These are phyloP conservation scores for Yponomeuta cagnagella DNA, from an alignment of 2,888 invertebrate species.

Conservation along the genomic window DNA sequence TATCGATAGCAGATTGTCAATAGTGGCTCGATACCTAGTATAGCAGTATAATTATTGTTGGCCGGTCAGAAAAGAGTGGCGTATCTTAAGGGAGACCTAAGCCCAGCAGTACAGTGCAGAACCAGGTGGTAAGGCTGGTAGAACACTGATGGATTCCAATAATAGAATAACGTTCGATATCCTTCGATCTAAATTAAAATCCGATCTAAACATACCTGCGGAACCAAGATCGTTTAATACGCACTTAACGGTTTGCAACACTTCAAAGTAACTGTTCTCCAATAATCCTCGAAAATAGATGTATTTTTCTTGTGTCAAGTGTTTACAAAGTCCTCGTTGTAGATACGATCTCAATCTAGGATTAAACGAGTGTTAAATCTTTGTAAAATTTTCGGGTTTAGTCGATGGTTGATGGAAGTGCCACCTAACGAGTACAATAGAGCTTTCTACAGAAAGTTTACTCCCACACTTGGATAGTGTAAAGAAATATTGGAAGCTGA, in stretches of 20 bases:
- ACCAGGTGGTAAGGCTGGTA: too few relatives aligned
- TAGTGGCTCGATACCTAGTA: too few relatives aligned
- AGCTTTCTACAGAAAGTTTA: slow-evolving; percentile 30
- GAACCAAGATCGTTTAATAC: not conserved
- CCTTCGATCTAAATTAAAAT: too few relatives aligned
- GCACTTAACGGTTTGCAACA: slow-evolving; percentile 23
- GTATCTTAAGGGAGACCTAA: too few relatives aligned
- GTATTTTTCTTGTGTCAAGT: slow-evolving; percentile 56
- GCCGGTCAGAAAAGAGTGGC: too few relatives aligned
- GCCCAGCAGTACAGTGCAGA: too few relatives aligned
- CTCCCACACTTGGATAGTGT: slow-evolving; percentile 49
- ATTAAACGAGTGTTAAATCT: slow-evolving; percentile 51
- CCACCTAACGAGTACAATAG: slow-evolving; percentile 57
- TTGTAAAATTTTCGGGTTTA: slow-evolving; percentile 51
- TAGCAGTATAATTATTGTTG: too few relatives aligned
- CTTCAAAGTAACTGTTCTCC: slow-evolving; percentile 52
- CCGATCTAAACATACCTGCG: not conserved
- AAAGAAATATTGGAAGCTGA: slow-evolving; percentile 27
- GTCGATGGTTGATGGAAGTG: slow-evolving; percentile 38
- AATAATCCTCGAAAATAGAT: slow-evolving; percentile 21
- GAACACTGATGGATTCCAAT: too few relatives aligned
- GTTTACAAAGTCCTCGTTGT: slow-evolving; percentile 52
- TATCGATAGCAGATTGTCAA: too few relatives aligned
- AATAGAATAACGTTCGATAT: too few relatives aligned
- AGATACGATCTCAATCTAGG: slow-evolving; percentile 68